Evolutionary conservation across 2,888 invertebrate species (phyloP).

Genomic region (Xanthia togata): DNA sequence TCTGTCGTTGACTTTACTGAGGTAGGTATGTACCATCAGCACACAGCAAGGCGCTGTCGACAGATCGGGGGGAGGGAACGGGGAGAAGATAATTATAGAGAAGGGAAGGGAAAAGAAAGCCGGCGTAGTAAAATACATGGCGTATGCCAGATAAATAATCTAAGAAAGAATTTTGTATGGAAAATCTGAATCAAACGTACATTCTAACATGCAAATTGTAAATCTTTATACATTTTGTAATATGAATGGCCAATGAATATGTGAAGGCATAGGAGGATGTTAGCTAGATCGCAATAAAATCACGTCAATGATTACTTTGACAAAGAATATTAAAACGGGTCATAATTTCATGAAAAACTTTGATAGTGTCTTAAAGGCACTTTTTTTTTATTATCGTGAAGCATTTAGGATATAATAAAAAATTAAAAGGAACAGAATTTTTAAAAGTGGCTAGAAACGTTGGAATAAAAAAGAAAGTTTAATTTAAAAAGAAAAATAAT

Average conservation of each 20-base stretch:
- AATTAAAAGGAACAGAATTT: background rate
- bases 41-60: constrained; percentile 68
- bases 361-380: background rate
- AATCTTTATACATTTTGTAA: background rate
- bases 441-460: background rate
- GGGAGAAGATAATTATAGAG: background rate
- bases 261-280: background rate
- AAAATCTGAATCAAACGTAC: background rate
- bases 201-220: background rate
- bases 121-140: background rate
- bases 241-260: background rate
- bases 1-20: constrained; percentile 68
- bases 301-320: background rate
- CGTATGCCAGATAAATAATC: background rate
- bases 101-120: background rate
- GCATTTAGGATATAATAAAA: background rate
- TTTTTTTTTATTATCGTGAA: background rate
- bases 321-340: background rate
- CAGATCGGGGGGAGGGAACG: constrained; percentile 63
- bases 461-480: background rate
- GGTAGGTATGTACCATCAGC: constrained; percentile 66
- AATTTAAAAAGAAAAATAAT: background rate
- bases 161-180: background rate
- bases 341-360: background rate
- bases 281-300: background rate